A percentile compares a stretch with the other conserved stretches of the same genome.
These are phyloP conservation scores for Catamblyrhynchus diadema DNA, from an alignment of 2,797 vertebrate genomes.

Conservation along the genomic window DNA sequence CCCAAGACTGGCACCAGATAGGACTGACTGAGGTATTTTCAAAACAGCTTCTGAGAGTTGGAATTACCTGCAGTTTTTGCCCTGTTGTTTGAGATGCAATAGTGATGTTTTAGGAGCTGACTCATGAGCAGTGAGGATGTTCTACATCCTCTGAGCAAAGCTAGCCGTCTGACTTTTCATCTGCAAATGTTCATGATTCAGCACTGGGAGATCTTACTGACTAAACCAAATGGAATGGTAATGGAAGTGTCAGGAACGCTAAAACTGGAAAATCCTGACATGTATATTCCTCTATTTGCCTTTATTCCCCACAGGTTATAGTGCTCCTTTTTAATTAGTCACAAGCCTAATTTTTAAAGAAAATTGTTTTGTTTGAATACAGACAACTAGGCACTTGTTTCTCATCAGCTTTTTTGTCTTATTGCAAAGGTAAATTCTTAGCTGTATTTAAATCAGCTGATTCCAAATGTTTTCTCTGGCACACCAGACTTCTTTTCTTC, in stretches of 20 bases:
- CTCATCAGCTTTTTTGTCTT: background rate
- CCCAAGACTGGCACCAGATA: accelerated
- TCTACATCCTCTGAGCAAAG: background rate
- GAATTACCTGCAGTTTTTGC: background rate
- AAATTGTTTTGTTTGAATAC: background rate
- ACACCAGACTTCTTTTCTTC: background rate
- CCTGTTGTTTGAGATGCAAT: background rate
- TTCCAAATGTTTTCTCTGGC: background rate
- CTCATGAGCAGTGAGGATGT: background rate
- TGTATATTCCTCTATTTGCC: background rate
- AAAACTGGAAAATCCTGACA: background rate
- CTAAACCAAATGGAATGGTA: background rate
- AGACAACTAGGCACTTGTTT: background rate
- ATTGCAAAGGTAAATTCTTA: background rate
- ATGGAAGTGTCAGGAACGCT: background rate
- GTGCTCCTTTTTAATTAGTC: background rate
- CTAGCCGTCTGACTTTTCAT: background rate
- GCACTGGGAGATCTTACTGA: background rate
- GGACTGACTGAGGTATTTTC: background rate
- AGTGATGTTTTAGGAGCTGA: background rate
- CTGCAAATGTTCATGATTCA: background rate
- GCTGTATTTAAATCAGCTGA: background rate
- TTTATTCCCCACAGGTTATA: background rate
- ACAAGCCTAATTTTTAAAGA: accelerated
- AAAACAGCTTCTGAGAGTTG: background rate